Evolutionary conservation across 2,888 invertebrate genomes (phyloP).

Genomic region (Pheosia tremula): DNA sequence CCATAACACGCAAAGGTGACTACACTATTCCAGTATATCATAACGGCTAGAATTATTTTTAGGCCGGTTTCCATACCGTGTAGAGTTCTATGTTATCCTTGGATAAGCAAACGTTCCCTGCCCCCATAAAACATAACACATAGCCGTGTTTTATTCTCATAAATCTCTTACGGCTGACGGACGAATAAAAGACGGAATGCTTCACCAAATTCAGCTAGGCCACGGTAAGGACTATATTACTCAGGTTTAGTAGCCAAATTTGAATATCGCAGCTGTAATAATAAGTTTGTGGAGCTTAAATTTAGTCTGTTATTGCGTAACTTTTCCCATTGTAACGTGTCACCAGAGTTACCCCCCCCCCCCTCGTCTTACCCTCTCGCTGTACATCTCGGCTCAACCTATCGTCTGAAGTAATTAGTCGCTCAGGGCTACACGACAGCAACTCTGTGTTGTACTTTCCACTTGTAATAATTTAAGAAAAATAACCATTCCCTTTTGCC

Average conservation of each 20-base stretch:
- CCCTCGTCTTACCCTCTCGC: constrained; percentile 14
- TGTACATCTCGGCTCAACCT: constrained; percentile 28
- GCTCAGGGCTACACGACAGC: constrained; percentile 38
- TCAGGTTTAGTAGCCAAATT: constrained; percentile 45
- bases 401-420: constrained; percentile 57
- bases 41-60: constrained; percentile 31
- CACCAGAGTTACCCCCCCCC: constrained; percentile 33
- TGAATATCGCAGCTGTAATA: constrained; percentile 22
- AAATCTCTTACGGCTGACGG: constrained; percentile 59
- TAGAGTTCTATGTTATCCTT: constrained; percentile 38
- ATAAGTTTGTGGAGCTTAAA: constrained; percentile 43
- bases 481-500: constrained; percentile 34
- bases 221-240: constrained; percentile 34
- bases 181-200: constrained; percentile 49
- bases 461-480: constrained; percentile 48
- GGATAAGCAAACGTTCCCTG: constrained; percentile 40
- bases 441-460: constrained; percentile 45
- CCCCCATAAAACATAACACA: constrained; percentile 54
- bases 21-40: constrained; percentile 3
- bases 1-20: constrained; percentile 9
- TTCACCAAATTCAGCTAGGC: constrained; percentile 31
- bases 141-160: constrained; percentile 50
- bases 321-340: constrained; percentile 71
- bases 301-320: constrained; percentile 69
- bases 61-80: constrained; percentile 22